Percentiles rank a stretch among this genome's conserved stretches.
phyloP scores from a whole-genome alignment of 1,140 invertebrate species.

The Drosophila nebulosa region DNA sequence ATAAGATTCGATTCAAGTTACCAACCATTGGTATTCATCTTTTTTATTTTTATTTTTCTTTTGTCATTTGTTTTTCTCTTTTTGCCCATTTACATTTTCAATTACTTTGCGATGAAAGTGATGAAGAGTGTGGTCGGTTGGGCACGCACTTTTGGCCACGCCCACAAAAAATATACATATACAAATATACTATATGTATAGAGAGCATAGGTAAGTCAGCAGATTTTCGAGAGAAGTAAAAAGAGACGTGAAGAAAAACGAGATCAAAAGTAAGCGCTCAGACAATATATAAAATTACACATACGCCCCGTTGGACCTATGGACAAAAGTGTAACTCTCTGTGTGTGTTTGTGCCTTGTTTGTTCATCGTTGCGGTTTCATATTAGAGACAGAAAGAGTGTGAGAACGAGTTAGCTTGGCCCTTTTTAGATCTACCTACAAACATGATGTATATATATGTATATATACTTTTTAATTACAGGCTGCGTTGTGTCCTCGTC shows the following conservation, averaged over 20 bases:
- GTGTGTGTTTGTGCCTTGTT: not conserved
- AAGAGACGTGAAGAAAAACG: not conserved
- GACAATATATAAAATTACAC: conserved; percentile 66
- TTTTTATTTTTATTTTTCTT: not conserved
- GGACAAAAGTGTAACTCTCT: not conserved
- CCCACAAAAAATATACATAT: not conserved
- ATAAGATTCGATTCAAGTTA: no score
- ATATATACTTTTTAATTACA: conserved; percentile 51
- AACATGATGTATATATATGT: not conserved
- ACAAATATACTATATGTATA: conserved; percentile 1
- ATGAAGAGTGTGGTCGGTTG: conserved; percentile 41
- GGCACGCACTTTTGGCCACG: conserved; percentile 52
- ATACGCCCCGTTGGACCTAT: conserved; percentile 51
- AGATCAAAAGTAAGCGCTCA: conserved; percentile 54
- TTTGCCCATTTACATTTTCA: conserved; percentile 73
- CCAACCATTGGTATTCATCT: not conserved
- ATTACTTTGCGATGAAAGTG: conserved; percentile 65
- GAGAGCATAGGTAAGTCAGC: not conserved
- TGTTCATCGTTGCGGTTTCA: conserved; percentile 29
- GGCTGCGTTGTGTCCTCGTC: conserved; percentile 14
- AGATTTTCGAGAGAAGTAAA: not conserved
- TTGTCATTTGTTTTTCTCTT: conserved; percentile 13
- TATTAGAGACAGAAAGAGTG: conserved; percentile 17
- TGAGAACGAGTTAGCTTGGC: not conserved
- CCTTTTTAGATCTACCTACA: conserved; percentile 7